Evolutionary conservation across 2,797 vertebrate species (phyloP), one percentile per base, ranked within the genome.

Genomic region (Amblyopsis hoosieri): DNA sequence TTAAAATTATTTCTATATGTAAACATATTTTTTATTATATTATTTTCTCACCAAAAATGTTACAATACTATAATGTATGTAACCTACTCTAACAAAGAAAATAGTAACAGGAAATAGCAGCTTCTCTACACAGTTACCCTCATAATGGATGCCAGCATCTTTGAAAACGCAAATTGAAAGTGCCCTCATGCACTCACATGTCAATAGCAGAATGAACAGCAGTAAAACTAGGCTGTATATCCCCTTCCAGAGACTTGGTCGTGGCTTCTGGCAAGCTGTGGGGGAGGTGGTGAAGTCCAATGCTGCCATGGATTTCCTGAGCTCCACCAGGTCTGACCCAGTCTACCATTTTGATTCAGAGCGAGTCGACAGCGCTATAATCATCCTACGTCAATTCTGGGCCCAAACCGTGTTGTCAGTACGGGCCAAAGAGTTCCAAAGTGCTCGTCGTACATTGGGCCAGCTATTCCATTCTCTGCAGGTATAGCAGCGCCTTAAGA

Each of bases 261-360:
- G 93, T 31, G 73, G 82, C 12, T 96, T 95, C 84, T 91, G 93
- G 82, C 92, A 89, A 66, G 93, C 94, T 0, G 81, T 95, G 42
- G 85, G 86, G 6, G 94, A 96, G 31, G 93, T 96, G 66, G 90
- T 93, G 58, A 87, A 79, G 11, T 92, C 95, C 71, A 96, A 95
- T 0, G 91, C 90, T 0, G 92, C 84, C 71, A 94, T 94, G 90
- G 95, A 96, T 85, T 95, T 94, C 64, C 66, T 89, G 61, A 92
- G 85, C 14, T 76, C 89, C 61, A 93, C 92, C 3, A 86, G 75
- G 56, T 89, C 86, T 0, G 84, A 96, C 72, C 95, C 95, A 0
- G 76, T 94, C 55, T 92, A 93, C 72, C 95, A 96, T 80, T 96
- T 96, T 54, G 94, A 97, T 73, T 94, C 94, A 0, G 95, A 96